Conservation (phyloP, 2,113 vertebrate genomes). For the Eolophus roseicapilla region DNA sequence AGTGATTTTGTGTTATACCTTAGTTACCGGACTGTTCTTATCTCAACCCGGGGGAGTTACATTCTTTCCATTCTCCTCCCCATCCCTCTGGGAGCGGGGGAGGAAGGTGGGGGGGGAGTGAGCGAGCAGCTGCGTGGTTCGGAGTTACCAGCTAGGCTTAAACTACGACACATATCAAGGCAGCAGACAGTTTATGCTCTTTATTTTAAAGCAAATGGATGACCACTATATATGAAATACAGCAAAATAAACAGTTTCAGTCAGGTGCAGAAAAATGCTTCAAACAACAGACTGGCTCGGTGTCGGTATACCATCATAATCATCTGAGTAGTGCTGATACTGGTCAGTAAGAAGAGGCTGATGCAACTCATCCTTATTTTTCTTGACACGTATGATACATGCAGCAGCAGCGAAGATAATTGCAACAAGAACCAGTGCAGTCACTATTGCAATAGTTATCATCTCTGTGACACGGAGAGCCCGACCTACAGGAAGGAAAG, state of each 20-base stretch:
- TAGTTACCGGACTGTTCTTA: no score
- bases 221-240: slow-evolving; percentile 15
- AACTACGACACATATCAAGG: neutral
- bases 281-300: slow-evolving; percentile 87
- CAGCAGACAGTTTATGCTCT: slow-evolving; percentile 26
- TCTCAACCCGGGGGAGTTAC: no score
- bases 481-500: slow-evolving; percentile 69
- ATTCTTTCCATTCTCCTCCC: no score
- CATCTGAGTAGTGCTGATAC: slow-evolving; percentile 90
- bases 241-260: slow-evolving; percentile 14
- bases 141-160: no score
- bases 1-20: no score
- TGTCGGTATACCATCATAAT: slow-evolving; percentile 77
- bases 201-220: slow-evolving; percentile 34
- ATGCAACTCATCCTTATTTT: slow-evolving; percentile 77
- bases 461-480: slow-evolving; percentile 85
- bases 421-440: slow-evolving; percentile 83
- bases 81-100: no score
- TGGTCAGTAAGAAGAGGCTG: slow-evolving; percentile 90
- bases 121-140: no score
- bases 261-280: neutral
- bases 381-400: slow-evolving; percentile 77
- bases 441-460: slow-evolving; percentile 85
- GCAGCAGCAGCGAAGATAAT: slow-evolving; percentile 81
- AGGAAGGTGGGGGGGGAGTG: no score